These are phyloP conservation scores for Bimastos eiseni DNA, from an alignment of 2,888 invertebrate genomes.

Conservation along the genomic window DNA sequence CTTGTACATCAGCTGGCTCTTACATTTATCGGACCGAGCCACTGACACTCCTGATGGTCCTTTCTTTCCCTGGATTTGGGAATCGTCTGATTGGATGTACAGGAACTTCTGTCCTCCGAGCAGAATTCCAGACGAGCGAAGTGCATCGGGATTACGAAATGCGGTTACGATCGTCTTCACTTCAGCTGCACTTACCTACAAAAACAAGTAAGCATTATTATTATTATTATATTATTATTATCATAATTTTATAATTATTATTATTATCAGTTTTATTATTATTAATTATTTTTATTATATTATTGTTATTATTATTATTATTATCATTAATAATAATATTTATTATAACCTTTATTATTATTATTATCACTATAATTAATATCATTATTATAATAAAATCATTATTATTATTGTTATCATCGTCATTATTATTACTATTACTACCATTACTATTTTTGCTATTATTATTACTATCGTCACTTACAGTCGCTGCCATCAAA, in stretches of 20 bases:
- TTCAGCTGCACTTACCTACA: slow-evolving; percentile 29
- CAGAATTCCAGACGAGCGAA: slow-evolving; percentile 31
- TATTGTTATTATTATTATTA: too few relatives aligned
- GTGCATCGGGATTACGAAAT: slow-evolving; percentile 33
- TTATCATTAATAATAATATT: too few relatives aligned
- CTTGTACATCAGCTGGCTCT: neutral
- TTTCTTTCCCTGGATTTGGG: slow-evolving; percentile 39
- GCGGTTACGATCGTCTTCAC: slow-evolving; percentile 33
- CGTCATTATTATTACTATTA: too few relatives aligned
- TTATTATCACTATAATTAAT: neutral
- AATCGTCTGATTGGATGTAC: slow-evolving; percentile 38
- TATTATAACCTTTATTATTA: too few relatives aligned
- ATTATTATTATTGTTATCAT: too few relatives aligned
- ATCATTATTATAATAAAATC: too few relatives aligned
- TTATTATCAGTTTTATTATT: too few relatives aligned
- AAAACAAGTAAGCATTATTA: neutral
- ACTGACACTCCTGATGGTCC: slow-evolving; percentile 36
- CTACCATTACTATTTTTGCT: too few relatives aligned
- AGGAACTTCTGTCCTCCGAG: slow-evolving; percentile 37
- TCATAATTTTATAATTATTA: neutral
- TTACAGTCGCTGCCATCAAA: neutral
- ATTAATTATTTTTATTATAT: too few relatives aligned
- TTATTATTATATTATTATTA: neutral
- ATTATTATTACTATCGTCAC: too few relatives aligned
- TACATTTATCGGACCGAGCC: slow-evolving; percentile 36